Conservation (phyloP, 2,797 vertebrate genomes). For the Brachyrhaphis roseni region DNA sequence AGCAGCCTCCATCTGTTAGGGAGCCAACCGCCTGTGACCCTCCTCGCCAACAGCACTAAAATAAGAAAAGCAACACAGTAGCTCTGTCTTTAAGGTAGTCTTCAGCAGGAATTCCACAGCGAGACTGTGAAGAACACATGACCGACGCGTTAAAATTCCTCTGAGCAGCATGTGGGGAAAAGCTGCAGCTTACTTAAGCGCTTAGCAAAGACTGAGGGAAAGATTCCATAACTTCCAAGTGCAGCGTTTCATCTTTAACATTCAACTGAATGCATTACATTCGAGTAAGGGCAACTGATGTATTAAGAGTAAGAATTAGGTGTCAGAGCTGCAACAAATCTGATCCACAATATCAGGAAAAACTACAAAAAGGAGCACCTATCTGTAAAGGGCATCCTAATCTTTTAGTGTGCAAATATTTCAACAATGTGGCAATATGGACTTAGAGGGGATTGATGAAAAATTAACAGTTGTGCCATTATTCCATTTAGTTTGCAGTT, state of each 20-base stretch:
- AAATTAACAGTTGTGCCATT: neutral
- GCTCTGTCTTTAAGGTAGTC: conserved; percentile 38
- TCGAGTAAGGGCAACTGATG: neutral
- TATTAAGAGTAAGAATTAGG: conserved; percentile 22
- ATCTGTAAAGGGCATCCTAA: neutral
- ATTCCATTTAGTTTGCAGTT: neutral
- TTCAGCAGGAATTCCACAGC: conserved; percentile 24
- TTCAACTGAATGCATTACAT: neutral
- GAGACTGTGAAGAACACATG: conserved; percentile 57
- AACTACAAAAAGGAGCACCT: conserved; percentile 10
- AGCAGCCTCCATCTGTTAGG: conserved; percentile 67
- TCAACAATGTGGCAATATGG: neutral
- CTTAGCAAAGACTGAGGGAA: conserved; percentile 33
- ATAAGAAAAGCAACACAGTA: conserved; percentile 24
- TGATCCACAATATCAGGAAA: neutral
- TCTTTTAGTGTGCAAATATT: conserved; percentile 4
- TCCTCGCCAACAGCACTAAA: conserved; percentile 30
- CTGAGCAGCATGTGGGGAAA: conserved; percentile 66
- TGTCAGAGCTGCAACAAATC: conserved; percentile 8
- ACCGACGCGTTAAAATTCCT: conserved; percentile 69
- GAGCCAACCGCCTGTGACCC: conserved; percentile 63
- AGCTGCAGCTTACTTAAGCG: conserved; percentile 56
- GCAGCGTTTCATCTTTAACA: conserved; percentile 14
- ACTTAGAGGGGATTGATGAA: neutral
- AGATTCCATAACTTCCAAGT: conserved; percentile 25